Base-by-base conservation (phyloP, 2,797 vertebrate genomes). In the Corythornis leucogaster region DNA sequence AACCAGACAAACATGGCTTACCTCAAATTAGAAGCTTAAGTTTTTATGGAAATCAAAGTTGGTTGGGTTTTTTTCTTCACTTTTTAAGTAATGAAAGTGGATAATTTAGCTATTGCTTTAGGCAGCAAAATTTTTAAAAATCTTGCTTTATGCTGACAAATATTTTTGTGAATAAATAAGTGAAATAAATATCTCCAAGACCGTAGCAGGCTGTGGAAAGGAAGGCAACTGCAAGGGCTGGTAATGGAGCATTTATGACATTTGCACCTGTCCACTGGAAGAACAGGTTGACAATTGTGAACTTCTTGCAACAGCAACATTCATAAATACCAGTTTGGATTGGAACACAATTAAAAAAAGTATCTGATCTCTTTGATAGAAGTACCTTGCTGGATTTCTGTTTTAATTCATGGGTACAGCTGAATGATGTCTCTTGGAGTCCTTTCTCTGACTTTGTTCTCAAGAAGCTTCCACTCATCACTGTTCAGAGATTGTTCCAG, bases 401-500 rank as follows among this genome's bases (percentile, higher is more conserved):
- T 79, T 92, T 91, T 59, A 74, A 61, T 79, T 92, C 76, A 26
- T 63, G 63, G 22, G 2, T 64, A 20, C 70, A 89, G 50, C 53
- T 61, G 74, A 70, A 61, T 28, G 4, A 5, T 55, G 43, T 76
- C 22, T 74, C 50, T 70, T 61, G 28, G 54, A 85, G 50, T 78
- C n/a, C 25, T 80, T 85, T 90, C 50, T 75, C 40, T 57, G 84
- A 17, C 62, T 88, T 84, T 63, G 63, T 89, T 91, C 79, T 87
- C 46, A 69, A 73, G 82, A 76, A 94, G 16, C 15, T 91, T 92
- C 73, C 25, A 48, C 26, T 69, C 31, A 35, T 68, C 28, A 2
- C 43, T 89, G 33, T 90, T 95, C 90, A 68, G 91, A 89, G 74
- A 16, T 26, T 73, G 15, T 81, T 80, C 83, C 88, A 85, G 46